Base-by-base conservation (phyloP, 1,140 invertebrate genomes). In the Mamestra configurata region DNA sequence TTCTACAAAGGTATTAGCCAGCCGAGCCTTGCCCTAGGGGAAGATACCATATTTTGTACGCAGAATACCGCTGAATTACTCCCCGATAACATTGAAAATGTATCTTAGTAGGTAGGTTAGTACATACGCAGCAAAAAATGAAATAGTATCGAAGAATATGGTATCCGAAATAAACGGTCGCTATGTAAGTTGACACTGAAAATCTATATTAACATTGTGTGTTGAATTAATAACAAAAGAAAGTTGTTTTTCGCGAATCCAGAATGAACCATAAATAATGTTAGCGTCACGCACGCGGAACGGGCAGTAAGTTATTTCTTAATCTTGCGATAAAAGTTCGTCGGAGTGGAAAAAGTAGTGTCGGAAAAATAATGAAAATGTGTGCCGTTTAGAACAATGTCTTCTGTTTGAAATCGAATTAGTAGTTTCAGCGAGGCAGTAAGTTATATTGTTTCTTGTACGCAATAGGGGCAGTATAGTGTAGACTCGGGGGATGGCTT, bases 401-500 rank as follows among this genome's bases (percentile, higher is more conserved):
- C 46, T 8, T 46, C 27, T 1, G 20, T 70, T 70, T 27, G 20
- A 46, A 70, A 70, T 70, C 11, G 27, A 46, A 68, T 46, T 49
- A 49, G 37, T 68, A 43, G 59, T 61, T 61, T 61, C 24, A 35
- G 15, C n/a, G 15, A 57, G 20, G 66, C 13, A 49, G 37, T 49
- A 27, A 66, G 61, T 46, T 22, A 57, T 57, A 15, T 24, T 70
- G 40, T 70, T 70, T 70, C 40, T 43, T 70, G 11, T 49, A 2
- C 40, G 66, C 66, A 27, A 49, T 24, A 15, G 66, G 64, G 40
- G 22, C 49, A 64, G 71, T 49, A 5, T 31, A n/a, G n/a, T 31
- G 1, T 1, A 75, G 55, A 55, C 59, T 64, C 57, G 27, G 59
- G 66, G 66, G 77, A 55, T n/a, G 51, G 79, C 43, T 49, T 71